Evolutionary conservation across 2,888 invertebrate genomes (phyloP).

Genomic region (Hypsopygia costalis): DNA sequence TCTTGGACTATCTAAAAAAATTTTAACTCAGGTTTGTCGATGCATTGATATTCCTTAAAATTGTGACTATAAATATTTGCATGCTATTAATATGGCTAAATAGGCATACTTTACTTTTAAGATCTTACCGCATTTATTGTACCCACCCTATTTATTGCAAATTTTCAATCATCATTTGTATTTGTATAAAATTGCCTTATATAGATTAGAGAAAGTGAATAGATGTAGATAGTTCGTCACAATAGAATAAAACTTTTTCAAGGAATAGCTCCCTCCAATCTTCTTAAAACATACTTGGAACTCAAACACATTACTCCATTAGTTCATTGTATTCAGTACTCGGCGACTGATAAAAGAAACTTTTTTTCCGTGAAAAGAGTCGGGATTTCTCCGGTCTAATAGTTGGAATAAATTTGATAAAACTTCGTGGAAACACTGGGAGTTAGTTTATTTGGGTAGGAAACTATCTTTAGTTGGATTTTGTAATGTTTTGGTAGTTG

Average conservation of each 20-base stretch:
- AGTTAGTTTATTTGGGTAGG: conserved; percentile 33
- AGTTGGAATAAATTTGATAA: conserved; percentile 49
- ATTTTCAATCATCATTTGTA: no score
- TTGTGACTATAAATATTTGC: no score
- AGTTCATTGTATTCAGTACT: conserved; percentile 33
- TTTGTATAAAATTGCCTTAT: no score
- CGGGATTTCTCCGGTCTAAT: conserved; percentile 29
- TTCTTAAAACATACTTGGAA: conserved; percentile 22
- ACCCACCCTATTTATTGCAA: no score
- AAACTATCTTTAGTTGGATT: conserved; percentile 1
- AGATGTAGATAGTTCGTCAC: neutral
- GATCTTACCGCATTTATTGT: no score
- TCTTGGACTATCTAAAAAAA: no score
- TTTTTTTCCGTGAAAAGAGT: conserved; percentile 30
- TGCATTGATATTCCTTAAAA: no score
- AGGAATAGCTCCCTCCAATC: conserved; percentile 14
- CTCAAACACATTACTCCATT: conserved; percentile 32
- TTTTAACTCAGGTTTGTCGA: no score
- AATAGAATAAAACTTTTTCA: conserved; percentile 1
- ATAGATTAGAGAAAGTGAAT: no score
- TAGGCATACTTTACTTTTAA: no score
- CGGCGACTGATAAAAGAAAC: conserved; percentile 24
- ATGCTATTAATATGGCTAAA: no score
- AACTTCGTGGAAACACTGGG: conserved; percentile 22
- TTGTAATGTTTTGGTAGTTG: neutral